Percentiles rank a stretch among this genome's conserved stretches.
These are phyloP conservation scores for Phrynocephalus vlangalii DNA, from an alignment of 2,797 vertebrate species.

Conservation along the genomic window DNA sequence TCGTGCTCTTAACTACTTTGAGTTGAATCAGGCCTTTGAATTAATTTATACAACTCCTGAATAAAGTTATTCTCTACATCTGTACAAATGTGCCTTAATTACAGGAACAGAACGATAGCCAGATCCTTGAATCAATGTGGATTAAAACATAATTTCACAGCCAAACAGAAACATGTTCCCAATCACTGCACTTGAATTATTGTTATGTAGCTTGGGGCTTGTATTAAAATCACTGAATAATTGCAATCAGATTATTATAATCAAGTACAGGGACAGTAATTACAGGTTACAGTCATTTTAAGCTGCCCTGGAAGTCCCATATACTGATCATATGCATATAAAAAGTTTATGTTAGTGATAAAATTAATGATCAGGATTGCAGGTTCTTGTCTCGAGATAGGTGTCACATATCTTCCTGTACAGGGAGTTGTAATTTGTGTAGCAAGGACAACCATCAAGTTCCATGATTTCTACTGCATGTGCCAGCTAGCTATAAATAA, in stretches of 20 bases:
- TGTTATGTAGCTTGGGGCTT: slow-evolving; percentile 98
- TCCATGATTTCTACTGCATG: slow-evolving; percentile 54
- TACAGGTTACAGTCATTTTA: slow-evolving; percentile 99
- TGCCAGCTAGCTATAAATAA: slow-evolving; percentile 48
- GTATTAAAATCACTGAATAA: slow-evolving; percentile 99
- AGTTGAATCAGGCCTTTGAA: slow-evolving; percentile 81
- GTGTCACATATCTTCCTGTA: slow-evolving; percentile 73
- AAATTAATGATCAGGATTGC: slow-evolving; percentile 98
- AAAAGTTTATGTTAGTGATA: slow-evolving; percentile 99
- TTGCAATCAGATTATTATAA: slow-evolving; percentile 99
- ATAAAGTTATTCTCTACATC: slow-evolving; percentile 87
- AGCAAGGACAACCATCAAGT: slow-evolving; percentile 63
- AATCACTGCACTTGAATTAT: slow-evolving; percentile 98
- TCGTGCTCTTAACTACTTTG: slow-evolving; percentile 82
- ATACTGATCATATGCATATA: slow-evolving; percentile 92
- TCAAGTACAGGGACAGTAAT: slow-evolving; percentile 99
- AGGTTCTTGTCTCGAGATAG: slow-evolving; percentile 87
- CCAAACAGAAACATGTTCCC: slow-evolving; percentile 96
- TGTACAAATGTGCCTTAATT: slow-evolving; percentile 91
- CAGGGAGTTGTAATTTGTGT: slow-evolving; percentile 65
- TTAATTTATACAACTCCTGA: slow-evolving; percentile 89
- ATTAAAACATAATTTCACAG: slow-evolving; percentile 95
- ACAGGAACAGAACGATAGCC: slow-evolving; percentile 86
- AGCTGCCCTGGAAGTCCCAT: slow-evolving; percentile 93
- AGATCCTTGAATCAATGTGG: slow-evolving; percentile 84